Conservation (phyloP, 2,113 vertebrate species). For the Rhadina sibilatrix region DNA sequence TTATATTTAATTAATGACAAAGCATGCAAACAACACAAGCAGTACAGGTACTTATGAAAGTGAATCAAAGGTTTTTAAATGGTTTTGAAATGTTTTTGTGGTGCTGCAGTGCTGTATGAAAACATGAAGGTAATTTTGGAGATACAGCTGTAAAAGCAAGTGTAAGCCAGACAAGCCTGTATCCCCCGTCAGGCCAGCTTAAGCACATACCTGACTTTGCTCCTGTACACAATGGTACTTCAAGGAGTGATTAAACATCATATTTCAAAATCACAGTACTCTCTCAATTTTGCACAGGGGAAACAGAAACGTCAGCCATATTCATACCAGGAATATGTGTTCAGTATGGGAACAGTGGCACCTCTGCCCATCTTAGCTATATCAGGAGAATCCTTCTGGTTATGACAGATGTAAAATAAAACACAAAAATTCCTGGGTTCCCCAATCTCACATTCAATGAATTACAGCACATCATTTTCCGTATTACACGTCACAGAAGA, state of each 20-base stretch:
- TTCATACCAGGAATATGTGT: not conserved
- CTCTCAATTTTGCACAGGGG: not conserved
- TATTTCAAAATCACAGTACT: not conserved
- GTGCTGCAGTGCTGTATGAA: not conserved
- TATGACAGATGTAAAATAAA: not conserved
- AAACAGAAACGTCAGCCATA: not conserved
- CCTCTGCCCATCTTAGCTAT: not conserved
- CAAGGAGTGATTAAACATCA: not conserved
- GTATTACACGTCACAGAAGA: not conserved
- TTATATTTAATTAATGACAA: not conserved
- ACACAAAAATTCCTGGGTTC: not conserved
- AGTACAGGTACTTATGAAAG: not conserved
- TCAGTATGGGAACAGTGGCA: not conserved
- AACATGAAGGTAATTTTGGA: not conserved
- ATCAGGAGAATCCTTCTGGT: not conserved
- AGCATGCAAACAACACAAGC: not conserved
- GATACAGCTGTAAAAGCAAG: not conserved
- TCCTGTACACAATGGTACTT: not conserved
- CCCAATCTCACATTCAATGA: not conserved
- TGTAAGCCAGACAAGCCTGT: not conserved
- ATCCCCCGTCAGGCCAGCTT: not conserved
- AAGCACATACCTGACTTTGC: not conserved
- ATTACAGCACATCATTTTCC: not conserved
- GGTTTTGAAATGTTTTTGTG: not conserved
- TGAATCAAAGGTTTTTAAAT: not conserved